Percentiles rank a stretch among this genome's conserved stretches.
Conservation (phyloP, 2,888 invertebrate genomes). For the Lasius platythorax region DNA sequence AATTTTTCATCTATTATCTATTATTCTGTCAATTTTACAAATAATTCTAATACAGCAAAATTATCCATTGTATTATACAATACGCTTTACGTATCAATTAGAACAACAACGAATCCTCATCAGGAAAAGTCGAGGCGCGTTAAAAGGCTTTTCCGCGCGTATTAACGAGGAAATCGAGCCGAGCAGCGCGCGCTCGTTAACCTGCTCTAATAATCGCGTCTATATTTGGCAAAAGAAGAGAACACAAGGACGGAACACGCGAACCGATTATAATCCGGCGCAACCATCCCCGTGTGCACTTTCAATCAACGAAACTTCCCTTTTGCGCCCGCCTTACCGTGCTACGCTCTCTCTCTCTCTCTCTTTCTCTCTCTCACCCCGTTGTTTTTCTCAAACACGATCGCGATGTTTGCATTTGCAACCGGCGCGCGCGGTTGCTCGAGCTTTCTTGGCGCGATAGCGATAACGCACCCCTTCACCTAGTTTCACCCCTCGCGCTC, state of each 20-base stretch:
- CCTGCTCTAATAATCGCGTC: conserved; percentile 51
- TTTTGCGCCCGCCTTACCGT: background rate
- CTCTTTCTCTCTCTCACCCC: background rate
- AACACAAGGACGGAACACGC: conserved; percentile 50
- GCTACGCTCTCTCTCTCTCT: background rate
- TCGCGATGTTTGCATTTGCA: conserved; percentile 68
- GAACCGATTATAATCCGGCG: conserved; percentile 46
- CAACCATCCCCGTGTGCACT: background rate
- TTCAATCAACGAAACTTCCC: conserved; percentile 33
- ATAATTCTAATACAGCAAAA: background rate
- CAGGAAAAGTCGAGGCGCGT: conserved; percentile 23
- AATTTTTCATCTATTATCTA: background rate
- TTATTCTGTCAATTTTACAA: background rate
- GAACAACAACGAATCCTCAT: conserved; percentile 9
- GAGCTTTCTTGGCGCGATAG: conserved; percentile 71
- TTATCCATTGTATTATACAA: conserved; percentile 1
- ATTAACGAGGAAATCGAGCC: conserved; percentile 55
- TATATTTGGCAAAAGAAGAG: conserved; percentile 40
- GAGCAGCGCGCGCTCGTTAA: conserved; percentile 42
- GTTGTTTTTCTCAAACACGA: conserved; percentile 52
- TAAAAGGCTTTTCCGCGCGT: conserved; percentile 16
- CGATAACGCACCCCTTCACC: conserved; percentile 57
- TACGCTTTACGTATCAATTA: conserved; percentile 22
- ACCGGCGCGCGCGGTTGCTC: conserved; percentile 56
- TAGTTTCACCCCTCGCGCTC: conserved; percentile 58